Conservation (phyloP, 2,797 vertebrate species). For the Pangasius larnaudii region DNA sequence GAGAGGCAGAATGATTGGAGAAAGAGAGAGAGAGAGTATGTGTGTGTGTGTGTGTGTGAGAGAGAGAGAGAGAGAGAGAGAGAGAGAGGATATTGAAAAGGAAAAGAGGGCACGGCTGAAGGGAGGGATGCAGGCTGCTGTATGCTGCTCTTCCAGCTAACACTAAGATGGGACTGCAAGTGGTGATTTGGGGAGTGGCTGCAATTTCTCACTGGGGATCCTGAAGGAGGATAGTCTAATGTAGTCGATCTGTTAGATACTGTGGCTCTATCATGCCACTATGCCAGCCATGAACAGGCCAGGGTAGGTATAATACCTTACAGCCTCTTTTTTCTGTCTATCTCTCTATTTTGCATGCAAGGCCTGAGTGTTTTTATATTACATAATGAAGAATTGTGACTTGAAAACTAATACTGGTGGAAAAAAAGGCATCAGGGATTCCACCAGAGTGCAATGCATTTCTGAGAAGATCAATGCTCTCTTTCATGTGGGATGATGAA, state of each 20-base stretch:
- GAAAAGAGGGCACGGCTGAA: constrained; percentile 55
- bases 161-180: constrained; percentile 44
- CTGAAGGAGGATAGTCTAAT: constrained; percentile 49
- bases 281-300: constrained; percentile 61
- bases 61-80: constrained; percentile 30
- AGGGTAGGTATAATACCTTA: constrained; percentile 53
- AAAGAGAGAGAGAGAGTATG: constrained; percentile 17
- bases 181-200: constrained; percentile 48
- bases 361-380: constrained; percentile 22
- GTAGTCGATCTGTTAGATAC: constrained; percentile 47
- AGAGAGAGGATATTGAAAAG: constrained; percentile 48
- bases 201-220: constrained; percentile 45
- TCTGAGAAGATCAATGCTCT: constrained; percentile 33
- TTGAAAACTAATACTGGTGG: constrained; percentile 26
- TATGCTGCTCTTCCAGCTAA: constrained; percentile 39
- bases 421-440: constrained; percentile 31
- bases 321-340: constrained; percentile 29
- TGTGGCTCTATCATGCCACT: constrained; percentile 49
- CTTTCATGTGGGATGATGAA: constrained; percentile 44
- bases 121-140: constrained; percentile 48
- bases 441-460: constrained; percentile 34
- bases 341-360: constrained; percentile 44
- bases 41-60: not conserved
- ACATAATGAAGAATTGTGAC: constrained; percentile 25
- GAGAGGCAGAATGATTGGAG: constrained; percentile 37